Evolutionary conservation across 2,888 invertebrate species (phyloP), one percentile per base, ranked within the genome.

Genomic region (Drosophila subquinaria): DNA sequence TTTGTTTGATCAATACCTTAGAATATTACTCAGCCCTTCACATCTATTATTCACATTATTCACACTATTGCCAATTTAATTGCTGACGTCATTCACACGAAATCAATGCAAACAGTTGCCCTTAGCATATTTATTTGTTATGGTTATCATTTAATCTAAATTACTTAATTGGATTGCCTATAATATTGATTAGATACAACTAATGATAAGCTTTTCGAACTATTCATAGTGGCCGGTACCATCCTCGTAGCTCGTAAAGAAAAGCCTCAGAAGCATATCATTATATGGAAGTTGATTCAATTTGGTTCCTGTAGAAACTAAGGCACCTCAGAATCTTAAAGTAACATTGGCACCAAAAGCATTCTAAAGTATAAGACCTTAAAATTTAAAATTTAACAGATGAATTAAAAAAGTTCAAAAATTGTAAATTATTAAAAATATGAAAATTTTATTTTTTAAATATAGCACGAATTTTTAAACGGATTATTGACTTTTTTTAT

Each of bases 81-180:
- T 53, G 56, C 42, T 79, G 79, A 77, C 70, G 67, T 55, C 56
- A 61, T 51, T 60, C 35, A 35, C 4, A 11, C 11, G 13, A 77
- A 77, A 77, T 77, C 79, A 77, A 77, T 66, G 76, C 69, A 66
- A 78, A 73, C 47, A 62, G 47, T 78, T 78, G 40, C 33, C 17
- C 9, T 23, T 52, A 42, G 68, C 69, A 74, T 53, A 56, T 74
- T 55, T 77, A 74, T 74, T 67, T 59, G 51, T 55, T 48, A 61
- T 47, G 43, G 15, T 48, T 79, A 68, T 70, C 64, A 60, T 35
- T 61, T 75, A 62, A 77, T 77, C 79, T 77, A 68, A 79, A 77
- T 69, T 56, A 51, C 57, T 15, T 75, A 75, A 79, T 77, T 68
- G 50, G 47, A 65, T 68, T 48, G 50, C 42, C 17, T 11, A 8